Base-by-base conservation (phyloP, 2,888 invertebrate genomes). In the Arenicola marina region DNA sequence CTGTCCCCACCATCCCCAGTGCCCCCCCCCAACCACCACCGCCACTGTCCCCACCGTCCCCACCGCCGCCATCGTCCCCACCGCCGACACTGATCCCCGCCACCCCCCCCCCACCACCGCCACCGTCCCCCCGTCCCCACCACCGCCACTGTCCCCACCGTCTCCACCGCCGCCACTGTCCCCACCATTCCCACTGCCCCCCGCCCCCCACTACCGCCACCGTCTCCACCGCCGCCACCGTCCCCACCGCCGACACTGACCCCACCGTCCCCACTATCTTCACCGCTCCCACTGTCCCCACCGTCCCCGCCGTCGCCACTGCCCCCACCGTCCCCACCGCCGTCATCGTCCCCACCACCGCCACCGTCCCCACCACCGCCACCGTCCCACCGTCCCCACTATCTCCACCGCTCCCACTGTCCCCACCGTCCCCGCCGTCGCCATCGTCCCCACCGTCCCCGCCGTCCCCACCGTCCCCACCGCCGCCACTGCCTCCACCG, bases 171-270 rank as follows among this genome's bases (percentile, higher is more conserved):
- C 31, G 29, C 54, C 31, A 54, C 31, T 21, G 29, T 21, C 31
- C 15, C 54, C 31, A 54, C 54, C 31, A 54, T 31, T 21, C 15
- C 28, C 31, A 54, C 54, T 21, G 29, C 28, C 31, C 15, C 54
- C 31, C 54, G 11, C 15, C 28, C 31, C 15, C 54, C 31, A 54
- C 54, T 21, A 54, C 54, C 31, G 29, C 31, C 31, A 54, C 54
- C 31, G 29, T 21, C 31, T 28, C 54, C 31, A 54, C 54, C 31
- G 29, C 31, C 31, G 29, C 54, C 31, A 54, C 54, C 21, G 21
- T 21, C 21, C 7, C n/a, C 54, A 11, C 11, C 54, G 4, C 11
- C 54, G n/a, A n/a, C n/a, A n/a, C n/a, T n/a, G n/a, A 11, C 21
- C 28, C 11, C 54, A 28, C 7, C 31, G 21, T 21, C 31, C 15